phyloP scores from a whole-genome alignment of 2,797 vertebrate species.

The Enteromius paludinosus region DNA sequence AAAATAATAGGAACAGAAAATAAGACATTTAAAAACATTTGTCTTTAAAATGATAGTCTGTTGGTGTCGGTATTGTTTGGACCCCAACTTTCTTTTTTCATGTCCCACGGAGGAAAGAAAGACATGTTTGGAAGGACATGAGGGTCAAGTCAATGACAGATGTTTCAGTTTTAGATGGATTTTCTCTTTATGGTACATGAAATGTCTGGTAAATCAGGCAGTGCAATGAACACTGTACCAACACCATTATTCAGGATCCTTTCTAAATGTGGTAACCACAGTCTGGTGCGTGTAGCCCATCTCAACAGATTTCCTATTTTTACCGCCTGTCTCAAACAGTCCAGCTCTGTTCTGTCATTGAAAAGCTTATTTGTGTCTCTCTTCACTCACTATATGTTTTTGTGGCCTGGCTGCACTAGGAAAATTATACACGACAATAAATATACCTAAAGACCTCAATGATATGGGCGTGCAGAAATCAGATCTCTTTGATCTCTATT shows the following conservation, averaged over 20 bases:
- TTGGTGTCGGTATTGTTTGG: not conserved
- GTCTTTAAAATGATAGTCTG: not conserved
- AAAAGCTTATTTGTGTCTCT: constrained; percentile 65
- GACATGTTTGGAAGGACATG: not conserved
- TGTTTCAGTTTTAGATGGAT: not conserved
- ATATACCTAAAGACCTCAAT: constrained; percentile 61
- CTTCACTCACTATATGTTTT: constrained; percentile 69
- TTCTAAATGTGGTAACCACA: constrained; percentile 44
- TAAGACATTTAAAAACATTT: not conserved
- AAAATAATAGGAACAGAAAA: not conserved
- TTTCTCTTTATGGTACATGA: constrained; percentile 7
- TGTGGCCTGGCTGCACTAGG: constrained; percentile 66
- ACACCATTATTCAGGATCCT: constrained; percentile 35
- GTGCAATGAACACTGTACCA: constrained; percentile 8
- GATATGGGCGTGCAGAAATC: constrained; percentile 64
- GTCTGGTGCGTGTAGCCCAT: constrained; percentile 29
- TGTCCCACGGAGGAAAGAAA: not conserved
- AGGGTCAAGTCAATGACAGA: not conserved
- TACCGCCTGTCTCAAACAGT: constrained; percentile 22
- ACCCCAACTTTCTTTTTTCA: not conserved
- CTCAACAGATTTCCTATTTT: constrained; percentile 34
- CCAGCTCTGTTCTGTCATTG: constrained; percentile 60
- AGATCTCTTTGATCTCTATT: constrained; percentile 64
- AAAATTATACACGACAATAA: constrained; percentile 72
- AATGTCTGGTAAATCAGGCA: constrained; percentile 15